Evolutionary conservation across 1,140 invertebrate species (phyloP).

Genomic region (Bombyx mandarina): DNA sequence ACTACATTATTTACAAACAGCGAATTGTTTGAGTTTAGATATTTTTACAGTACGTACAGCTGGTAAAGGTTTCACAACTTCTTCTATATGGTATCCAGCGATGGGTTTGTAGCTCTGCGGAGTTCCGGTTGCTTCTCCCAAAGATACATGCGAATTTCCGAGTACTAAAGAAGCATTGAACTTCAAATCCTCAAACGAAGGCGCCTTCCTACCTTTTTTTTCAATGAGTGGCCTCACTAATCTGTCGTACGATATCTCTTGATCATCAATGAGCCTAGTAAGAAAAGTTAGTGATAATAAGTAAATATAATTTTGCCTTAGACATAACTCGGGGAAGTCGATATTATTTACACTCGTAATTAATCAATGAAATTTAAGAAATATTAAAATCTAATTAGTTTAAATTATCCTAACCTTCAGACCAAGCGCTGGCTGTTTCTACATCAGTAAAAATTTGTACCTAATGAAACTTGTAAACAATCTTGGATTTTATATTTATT

Average conservation of each 20-base stretch:
- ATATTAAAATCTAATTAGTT: background rate
- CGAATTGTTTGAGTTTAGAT: background rate
- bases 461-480: too few species aligned
- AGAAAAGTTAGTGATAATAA: background rate
- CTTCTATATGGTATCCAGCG: slow-evolving; percentile 21
- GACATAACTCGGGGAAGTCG: background rate
- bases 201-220: slow-evolving; percentile 9
- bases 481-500: too few species aligned
- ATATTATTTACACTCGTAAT: background rate
- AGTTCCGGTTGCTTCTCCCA: slow-evolving; percentile 9
- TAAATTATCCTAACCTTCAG: too few species aligned
- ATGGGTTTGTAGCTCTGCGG: slow-evolving; percentile 19
- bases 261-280: background rate
- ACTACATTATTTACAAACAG: background rate
- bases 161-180: slow-evolving; percentile 17
- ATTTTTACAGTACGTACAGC: slow-evolving; percentile 9
- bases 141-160: slow-evolving; percentile 14
- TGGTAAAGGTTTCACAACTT: slow-evolving; percentile 15
- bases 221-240: slow-evolving; percentile 7
- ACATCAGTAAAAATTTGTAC: too few species aligned
- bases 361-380: background rate
- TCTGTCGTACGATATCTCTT: slow-evolving; percentile 16
- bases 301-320: background rate
- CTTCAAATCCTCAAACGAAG: slow-evolving; percentile 8
- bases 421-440: too few species aligned